Percentiles rank a stretch among this genome's conserved stretches.
These are phyloP conservation scores for Sciurus carolinensis DNA, from an alignment of 2,797 vertebrate species.

Conservation along the genomic window DNA sequence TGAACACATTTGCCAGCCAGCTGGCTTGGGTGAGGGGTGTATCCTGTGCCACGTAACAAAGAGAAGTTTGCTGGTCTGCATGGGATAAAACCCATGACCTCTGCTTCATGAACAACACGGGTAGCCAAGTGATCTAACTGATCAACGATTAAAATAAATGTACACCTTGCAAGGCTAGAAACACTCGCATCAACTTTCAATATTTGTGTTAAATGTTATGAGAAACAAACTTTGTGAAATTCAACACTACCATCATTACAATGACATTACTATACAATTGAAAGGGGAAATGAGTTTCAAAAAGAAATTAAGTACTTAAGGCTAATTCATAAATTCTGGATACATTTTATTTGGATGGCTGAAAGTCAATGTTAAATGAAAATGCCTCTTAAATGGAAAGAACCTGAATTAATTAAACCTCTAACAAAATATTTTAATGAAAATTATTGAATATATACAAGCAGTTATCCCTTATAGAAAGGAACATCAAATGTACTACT, in stretches of 20 bases:
- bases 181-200: slow-evolving; percentile 24
- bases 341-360: slow-evolving; percentile 34
- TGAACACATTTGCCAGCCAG: slow-evolving; percentile 82
- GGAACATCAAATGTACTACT: background rate
- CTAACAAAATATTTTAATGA: slow-evolving; percentile 30
- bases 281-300: slow-evolving; percentile 5
- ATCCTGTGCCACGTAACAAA: slow-evolving; percentile 69
- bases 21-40: slow-evolving; percentile 64
- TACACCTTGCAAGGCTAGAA: slow-evolving; percentile 47
- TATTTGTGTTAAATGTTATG: slow-evolving; percentile 54
- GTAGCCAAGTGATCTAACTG: slow-evolving; percentile 18
- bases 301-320: background rate
- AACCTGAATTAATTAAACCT: background rate
- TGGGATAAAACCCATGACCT: slow-evolving; percentile 59
- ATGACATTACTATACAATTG: slow-evolving; percentile 26
- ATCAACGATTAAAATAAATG: slow-evolving; percentile 71
- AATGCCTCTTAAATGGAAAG: slow-evolving; percentile 34
- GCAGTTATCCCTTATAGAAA: background rate
- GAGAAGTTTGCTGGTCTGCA: slow-evolving; percentile 54
- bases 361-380: slow-evolving; percentile 46
- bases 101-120: slow-evolving; percentile 62
- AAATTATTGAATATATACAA: slow-evolving; percentile 21
- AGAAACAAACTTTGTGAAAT: slow-evolving; percentile 73
- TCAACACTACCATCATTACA: slow-evolving; percentile 44
- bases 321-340: background rate